Evolutionary conservation across 1,140 invertebrate species (phyloP).

Genomic region (Drosophila mayri): DNA sequence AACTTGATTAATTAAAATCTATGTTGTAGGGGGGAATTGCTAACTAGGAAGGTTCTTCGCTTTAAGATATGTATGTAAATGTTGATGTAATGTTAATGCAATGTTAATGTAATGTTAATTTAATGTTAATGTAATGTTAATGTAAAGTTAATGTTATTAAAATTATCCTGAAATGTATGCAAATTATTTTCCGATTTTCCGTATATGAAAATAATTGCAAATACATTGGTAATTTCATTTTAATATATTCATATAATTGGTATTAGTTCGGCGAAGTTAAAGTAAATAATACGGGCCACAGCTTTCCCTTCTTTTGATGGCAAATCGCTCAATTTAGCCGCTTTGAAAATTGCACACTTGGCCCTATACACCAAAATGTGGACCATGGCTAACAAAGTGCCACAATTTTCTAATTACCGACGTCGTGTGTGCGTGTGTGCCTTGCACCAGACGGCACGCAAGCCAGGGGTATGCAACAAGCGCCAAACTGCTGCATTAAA

Average conservation of each 20-base stretch:
- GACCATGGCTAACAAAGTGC: conserved; percentile 68
- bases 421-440: conserved; percentile 42
- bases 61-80: too few species aligned
- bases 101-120: too few species aligned
- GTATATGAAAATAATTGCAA: neutral
- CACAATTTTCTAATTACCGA: conserved; percentile 80
- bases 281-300: too few species aligned
- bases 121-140: too few species aligned
- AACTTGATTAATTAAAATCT: conserved; percentile 10
- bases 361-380: conserved; percentile 38
- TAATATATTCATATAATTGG: too few species aligned
- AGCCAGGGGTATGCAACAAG: conserved; percentile 64
- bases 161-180: neutral
- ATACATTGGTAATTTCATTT: neutral
- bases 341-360: conserved; percentile 64
- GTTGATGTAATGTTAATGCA: too few species aligned
- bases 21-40: neutral
- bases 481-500: conserved; percentile 79
- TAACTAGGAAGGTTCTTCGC: neutral
- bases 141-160: neutral
- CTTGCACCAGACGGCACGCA: conserved; percentile 47
- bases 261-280: too few species aligned
- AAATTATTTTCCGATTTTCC: neutral
- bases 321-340: conserved; percentile 73
- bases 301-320: conserved; percentile 1